These are phyloP conservation scores for Egretta garzetta DNA, from an alignment of 2,113 vertebrate genomes.

Conservation along the genomic window DNA sequence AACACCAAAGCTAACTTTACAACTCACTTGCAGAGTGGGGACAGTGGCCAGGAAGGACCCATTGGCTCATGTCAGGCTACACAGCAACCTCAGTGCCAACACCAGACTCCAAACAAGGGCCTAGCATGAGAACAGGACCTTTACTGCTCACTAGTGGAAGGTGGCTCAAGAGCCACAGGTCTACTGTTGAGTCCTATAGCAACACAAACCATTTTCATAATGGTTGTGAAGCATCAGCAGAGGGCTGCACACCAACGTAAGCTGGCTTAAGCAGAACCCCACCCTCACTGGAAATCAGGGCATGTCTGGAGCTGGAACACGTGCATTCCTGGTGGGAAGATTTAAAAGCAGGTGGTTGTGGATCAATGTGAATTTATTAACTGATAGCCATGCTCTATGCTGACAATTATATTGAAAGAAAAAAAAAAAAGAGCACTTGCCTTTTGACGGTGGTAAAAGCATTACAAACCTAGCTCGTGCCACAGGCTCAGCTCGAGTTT, in stretches of 20 bases:
- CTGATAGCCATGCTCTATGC: background rate
- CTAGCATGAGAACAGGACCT: background rate
- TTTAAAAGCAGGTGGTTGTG: background rate
- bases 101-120: background rate
- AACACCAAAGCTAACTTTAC: background rate
- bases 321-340: background rate
- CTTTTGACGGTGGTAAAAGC: background rate
- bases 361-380: background rate
- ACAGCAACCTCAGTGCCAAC: background rate
- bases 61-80: fast-evolving
- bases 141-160: background rate
- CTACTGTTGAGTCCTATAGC: fast-evolving
- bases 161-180: background rate
- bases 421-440: background rate
- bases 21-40: background rate
- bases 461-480: background rate
- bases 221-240: background rate
- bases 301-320: background rate
- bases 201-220: background rate
- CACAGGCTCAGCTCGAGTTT: background rate
- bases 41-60: background rate
- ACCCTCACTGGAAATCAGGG: background rate
- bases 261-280: background rate
- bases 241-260: background rate
- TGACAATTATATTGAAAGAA: background rate